Evolutionary conservation across 1,140 invertebrate genomes (phyloP), one percentile per base, ranked within the genome.

Genomic region (Saccostrea echinata): DNA sequence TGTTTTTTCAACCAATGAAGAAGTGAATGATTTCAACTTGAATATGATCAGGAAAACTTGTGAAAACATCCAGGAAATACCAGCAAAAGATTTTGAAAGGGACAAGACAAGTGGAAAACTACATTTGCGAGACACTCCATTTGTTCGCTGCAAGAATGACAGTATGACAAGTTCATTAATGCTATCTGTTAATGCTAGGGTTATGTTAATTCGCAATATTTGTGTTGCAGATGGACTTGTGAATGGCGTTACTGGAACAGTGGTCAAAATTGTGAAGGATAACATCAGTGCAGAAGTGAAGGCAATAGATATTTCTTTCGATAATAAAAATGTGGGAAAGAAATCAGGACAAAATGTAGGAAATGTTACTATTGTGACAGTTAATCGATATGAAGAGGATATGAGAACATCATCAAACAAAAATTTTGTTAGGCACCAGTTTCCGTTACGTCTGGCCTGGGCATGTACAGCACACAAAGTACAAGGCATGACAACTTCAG

Each of bases 401-500:
- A 84, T 51, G 18, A 57, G 27, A 84, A 57, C 30, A 84, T 55
- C 30, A 84, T n/a, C n/a, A n/a, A n/a, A n/a, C n/a, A n/a, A n/a
- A n/a, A n/a, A n/a, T n/a, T n/a, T n/a, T n/a, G n/a, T n/a, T n/a
- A n/a, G n/a, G n/a, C n/a, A n/a, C n/a, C n/a, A n/a, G n/a, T n/a
- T n/a, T n/a, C n/a, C n/a, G 1, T 43, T 88, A 27, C 84, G 30
- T 8, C 83, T 88, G 3, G 82, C 86, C 6, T 88, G 86, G 86
- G 86, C 86, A 27, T 84, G 81, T 27, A 88, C 82, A 21, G 64
- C 71, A 11, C 86, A 88, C 53, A 84, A 88, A 68, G 86, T 88
- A 24, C 86, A 84, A 55, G 86, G 86, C 9, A 8, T 84, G 27
- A 88, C 86, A 84, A 35, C 71, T 21, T 11, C 24, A 24, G 52